Evolutionary conservation across 2,797 vertebrate genomes (phyloP).

Genomic region (Coregonus ussuriensis): DNA sequence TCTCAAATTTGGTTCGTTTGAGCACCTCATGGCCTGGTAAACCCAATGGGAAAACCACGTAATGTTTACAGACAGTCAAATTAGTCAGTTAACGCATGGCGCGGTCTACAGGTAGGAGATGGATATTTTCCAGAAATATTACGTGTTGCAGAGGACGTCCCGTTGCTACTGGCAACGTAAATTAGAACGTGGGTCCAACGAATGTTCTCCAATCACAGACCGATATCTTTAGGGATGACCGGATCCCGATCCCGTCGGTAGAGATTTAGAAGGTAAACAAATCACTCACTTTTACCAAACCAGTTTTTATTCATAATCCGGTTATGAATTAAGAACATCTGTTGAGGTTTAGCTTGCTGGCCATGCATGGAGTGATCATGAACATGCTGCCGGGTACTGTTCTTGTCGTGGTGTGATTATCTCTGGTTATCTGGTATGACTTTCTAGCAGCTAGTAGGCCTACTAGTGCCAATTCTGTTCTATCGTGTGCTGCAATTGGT

Average conservation of each 20-base stretch:
- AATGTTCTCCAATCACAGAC: slow-evolving; percentile 61
- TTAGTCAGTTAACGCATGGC: background rate
- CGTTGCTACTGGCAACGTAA: slow-evolving; percentile 56
- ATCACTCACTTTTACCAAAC: background rate
- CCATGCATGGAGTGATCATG: background rate
- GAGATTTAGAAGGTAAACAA: background rate
- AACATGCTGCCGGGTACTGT: background rate
- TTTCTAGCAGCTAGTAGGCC: background rate
- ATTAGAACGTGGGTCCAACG: slow-evolving; percentile 4
- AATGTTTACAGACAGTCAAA: background rate
- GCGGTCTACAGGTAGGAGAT: background rate
- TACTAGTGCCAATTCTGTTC: background rate
- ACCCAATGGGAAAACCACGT: background rate
- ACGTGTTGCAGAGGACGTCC: too few species aligned
- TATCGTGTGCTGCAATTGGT: background rate
- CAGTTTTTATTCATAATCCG: too few species aligned
- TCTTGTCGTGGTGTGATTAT: background rate
- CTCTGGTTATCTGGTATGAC: background rate
- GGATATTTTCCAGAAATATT: background rate
- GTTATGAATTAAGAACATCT: background rate
- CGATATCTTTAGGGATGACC: background rate
- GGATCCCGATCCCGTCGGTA: background rate
- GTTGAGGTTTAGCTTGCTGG: background rate
- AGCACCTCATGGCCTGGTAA: too few species aligned
- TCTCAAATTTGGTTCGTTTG: background rate